Base-by-base conservation (phyloP, 2,888 invertebrate genomes). In the Perdita meconis region DNA sequence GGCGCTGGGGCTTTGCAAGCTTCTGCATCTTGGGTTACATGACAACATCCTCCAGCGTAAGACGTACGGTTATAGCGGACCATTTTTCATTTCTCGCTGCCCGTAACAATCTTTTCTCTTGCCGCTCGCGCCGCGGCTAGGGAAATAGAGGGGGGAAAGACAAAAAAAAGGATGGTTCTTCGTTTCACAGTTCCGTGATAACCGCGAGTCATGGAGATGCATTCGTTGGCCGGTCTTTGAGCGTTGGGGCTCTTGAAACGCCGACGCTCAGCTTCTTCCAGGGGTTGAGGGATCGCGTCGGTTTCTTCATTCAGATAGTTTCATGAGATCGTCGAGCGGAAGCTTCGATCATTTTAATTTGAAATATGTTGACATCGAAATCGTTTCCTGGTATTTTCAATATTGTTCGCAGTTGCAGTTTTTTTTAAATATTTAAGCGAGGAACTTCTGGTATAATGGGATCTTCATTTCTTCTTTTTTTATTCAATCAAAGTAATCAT, bases 81-180 rank as follows among this genome's bases (percentile, higher is more conserved):
- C 73, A 73, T 82, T 82, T 82, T 82, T 82, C 82, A 82, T 82
- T 63, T 65, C 61, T 55, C 59, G 64, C 57, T 57, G 67, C 51
- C 30, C 42, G 77, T 64, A 71, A 80, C 80, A 59, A 80, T 83
- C 71, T 74, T 57, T 51, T 64, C 67, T 10, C 19, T 16, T 22
- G 36, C 59, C 16, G 57, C 40, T 13, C 44, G 22, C 19, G 30
- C 16, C 13, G 8, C 22, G n/a, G 22, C 47, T 10, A 3, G 19
- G 19, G 30, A n/a, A n/a, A n/a, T n/a, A n/a, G n/a, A n/a, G n/a
- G n/a, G n/a, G n/a, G n/a, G n/a, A n/a, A n/a, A n/a, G 16, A 44
- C 30, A 53, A 2, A 10, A 12, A 19, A 30, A 51, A 57, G 42
- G n/a, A 19, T 6, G 10, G 19, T 26, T 6, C 30, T 19, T 55